These are phyloP conservation scores for Penaeus japonicus DNA, from an alignment of 1,140 invertebrate genomes.

Conservation along the genomic window DNA sequence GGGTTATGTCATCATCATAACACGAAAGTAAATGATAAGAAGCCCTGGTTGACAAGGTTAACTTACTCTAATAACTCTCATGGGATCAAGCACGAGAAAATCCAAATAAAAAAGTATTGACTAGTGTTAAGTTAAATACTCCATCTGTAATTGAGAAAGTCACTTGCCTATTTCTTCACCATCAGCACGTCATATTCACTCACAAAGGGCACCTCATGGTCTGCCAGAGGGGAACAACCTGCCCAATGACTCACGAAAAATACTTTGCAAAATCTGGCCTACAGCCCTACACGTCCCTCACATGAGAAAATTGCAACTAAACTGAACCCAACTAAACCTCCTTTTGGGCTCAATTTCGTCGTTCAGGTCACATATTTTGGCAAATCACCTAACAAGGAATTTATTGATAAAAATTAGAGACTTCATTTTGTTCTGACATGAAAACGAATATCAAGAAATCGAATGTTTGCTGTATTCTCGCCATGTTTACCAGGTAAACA, in stretches of 20 bases:
- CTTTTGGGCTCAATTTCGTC: conserved; percentile 4
- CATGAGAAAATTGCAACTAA: conserved; percentile 17
- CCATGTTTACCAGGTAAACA: too few relatives aligned
- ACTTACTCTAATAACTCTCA: too few relatives aligned
- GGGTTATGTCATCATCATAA: too few relatives aligned
- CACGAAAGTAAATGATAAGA: too few relatives aligned
- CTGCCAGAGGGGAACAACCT: conserved; percentile 24
- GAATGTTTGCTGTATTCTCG: too few relatives aligned
- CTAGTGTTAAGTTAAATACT: too few relatives aligned
- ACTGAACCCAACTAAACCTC: conserved; percentile 19
- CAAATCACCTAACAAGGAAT: background rate
- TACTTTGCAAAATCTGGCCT: conserved; percentile 44
- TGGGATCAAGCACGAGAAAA: too few relatives aligned
- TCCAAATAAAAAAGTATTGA: too few relatives aligned
- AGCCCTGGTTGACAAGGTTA: too few relatives aligned
- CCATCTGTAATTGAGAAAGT: too few relatives aligned
- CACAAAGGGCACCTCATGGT: background rate
- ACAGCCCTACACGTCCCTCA: conserved; percentile 42
- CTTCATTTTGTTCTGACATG: conserved; percentile 31
- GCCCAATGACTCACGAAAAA: conserved; percentile 49
- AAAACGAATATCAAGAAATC: background rate
- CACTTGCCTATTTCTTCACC: too few relatives aligned
- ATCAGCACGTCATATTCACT: too few relatives aligned
- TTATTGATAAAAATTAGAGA: background rate
- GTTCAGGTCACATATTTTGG: conserved; percentile 44